Evolutionary conservation across 2,797 vertebrate species (phyloP), one percentile per base, ranked within the genome.

Genomic region (Astyanax mexicanus): DNA sequence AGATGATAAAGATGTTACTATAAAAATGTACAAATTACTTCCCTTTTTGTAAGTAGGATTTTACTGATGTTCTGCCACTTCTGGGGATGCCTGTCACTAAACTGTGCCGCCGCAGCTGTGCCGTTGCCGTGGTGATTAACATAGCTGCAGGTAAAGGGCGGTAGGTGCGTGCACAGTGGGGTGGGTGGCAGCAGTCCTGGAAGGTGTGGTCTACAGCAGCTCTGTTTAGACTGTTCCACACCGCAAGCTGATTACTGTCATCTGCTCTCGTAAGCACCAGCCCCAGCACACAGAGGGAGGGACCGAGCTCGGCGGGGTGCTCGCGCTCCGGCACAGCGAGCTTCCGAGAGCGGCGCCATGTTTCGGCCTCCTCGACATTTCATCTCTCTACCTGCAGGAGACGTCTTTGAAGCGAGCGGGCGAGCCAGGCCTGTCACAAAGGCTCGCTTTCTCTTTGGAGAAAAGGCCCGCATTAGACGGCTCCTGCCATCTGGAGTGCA

Each of bases 221-320:
- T 74, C 32, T 60, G 65, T 64, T 80, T 77, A 75, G 66, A 79
- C 69, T 83, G 40, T 51, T 62, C 51, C 42, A 29, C 73, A 80
- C 68, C 73, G 62, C 73, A 66, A 58, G 54, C 58, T 84, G 79
- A 80, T 84, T 81, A 84, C 70, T 75, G 78, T 82, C 82, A 75
- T 78, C 12, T 29, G 65, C 47, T 55, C 23, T 61, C 77, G 44
- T 81, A 78, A 75, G 72, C 72, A 78, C 64, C 77, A 75, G 81
- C 74, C 37, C 72, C 47, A 80, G 60, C 80, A 83, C 66, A 45
- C 70, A 73, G 37, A 67, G 62, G 74, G 74, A 76, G 79, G 78
- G 77, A 40, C 58, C 47, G n/a, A 9, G 64, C 35, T 64, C 81
- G 74, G 78, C 67, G 9, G 77, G 77, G 29, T 51, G 47, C 71